A percentile compares a stretch with the other conserved stretches of the same genome.
Evolutionary conservation across 35 echinoderm and acorn worm genomes (phyloP).

Genomic region (Ophiothrix spiculata): DNA sequence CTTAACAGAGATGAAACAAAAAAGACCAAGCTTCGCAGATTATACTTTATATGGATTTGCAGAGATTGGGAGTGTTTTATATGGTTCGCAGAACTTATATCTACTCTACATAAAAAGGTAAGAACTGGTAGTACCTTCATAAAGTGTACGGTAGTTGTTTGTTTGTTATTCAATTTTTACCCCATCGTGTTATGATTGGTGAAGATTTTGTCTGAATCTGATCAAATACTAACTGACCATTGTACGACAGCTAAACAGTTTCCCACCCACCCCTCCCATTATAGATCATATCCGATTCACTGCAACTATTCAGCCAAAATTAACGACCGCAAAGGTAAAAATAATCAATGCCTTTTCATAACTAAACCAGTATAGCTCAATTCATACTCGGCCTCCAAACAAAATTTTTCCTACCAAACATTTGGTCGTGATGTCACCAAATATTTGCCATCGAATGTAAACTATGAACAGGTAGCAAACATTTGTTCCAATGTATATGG

Average conservation of each 20-base stretch:
- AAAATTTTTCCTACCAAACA: no score
- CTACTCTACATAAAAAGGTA: slow-evolving; percentile 73
- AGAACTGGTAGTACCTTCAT: neutral
- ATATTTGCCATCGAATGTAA: no score
- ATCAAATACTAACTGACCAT: neutral
- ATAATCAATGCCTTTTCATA: no score
- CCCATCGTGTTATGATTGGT: neutral
- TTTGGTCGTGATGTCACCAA: no score
- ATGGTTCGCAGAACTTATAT: slow-evolving; percentile 79
- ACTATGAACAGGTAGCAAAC: no score
- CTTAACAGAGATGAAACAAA: slow-evolving; percentile 12
- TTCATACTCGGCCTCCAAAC: no score
- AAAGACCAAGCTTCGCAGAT: slow-evolving; percentile 46
- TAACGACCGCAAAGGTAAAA: no score
- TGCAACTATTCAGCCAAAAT: neutral
- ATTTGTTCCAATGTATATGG: no score
- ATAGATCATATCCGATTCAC: neutral
- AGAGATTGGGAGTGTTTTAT: slow-evolving; percentile 68
- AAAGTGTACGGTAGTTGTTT: neutral
- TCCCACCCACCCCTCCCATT: neutral
- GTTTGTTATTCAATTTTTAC: neutral
- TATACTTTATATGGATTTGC: slow-evolving; percentile 93
- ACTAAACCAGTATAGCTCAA: no score
- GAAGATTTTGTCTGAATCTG: neutral
- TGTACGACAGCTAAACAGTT: neutral